Percentiles rank a stretch among this genome's conserved stretches.
Evolutionary conservation across 2,888 invertebrate species (phyloP).

Genomic region (Clunio marinus): DNA sequence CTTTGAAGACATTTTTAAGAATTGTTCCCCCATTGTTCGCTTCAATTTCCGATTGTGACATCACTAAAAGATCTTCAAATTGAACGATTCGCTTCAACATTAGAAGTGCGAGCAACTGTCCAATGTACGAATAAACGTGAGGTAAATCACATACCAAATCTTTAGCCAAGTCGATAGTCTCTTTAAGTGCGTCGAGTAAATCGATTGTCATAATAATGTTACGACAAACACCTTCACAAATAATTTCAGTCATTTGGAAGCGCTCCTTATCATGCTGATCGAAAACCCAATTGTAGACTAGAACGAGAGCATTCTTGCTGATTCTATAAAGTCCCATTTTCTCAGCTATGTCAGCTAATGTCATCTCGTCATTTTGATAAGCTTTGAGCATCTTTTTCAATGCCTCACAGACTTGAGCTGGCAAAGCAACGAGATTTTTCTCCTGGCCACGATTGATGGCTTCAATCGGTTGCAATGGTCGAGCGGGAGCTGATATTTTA

Average conservation of each 20-base stretch:
- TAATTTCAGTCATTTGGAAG: slow-evolving; percentile 12
- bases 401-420: not conserved
- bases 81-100: slow-evolving; percentile 14
- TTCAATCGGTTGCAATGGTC: slow-evolving; percentile 20
- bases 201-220: slow-evolving; percentile 21
- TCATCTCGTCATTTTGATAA: slow-evolving; percentile 2
- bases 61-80: slow-evolving; percentile 5
- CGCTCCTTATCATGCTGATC: slow-evolving; percentile 33
- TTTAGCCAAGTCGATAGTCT: slow-evolving; percentile 24
- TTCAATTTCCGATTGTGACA: slow-evolving; percentile 27
- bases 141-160: slow-evolving; percentile 31
- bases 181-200: slow-evolving; percentile 29
- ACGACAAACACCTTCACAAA: slow-evolving; percentile 18
- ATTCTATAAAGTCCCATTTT: slow-evolving; percentile 4
- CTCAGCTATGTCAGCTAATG: not conserved
- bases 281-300: slow-evolving; percentile 14
- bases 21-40: slow-evolving; percentile 17
- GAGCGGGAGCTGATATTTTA: slow-evolving; percentile 32
- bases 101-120: slow-evolving; percentile 15
- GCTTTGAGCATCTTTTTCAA: not conserved
- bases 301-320: not conserved
- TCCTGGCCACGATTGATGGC: not conserved
- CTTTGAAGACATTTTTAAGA: slow-evolving; percentile 16
- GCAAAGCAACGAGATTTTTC: not conserved
- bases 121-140: slow-evolving; percentile 32